A percentile compares a stretch with the other conserved stretches of the same genome.
phyloP scores from a whole-genome alignment of 2,888 invertebrate genomes.

The Cantharis flavilabris region DNA sequence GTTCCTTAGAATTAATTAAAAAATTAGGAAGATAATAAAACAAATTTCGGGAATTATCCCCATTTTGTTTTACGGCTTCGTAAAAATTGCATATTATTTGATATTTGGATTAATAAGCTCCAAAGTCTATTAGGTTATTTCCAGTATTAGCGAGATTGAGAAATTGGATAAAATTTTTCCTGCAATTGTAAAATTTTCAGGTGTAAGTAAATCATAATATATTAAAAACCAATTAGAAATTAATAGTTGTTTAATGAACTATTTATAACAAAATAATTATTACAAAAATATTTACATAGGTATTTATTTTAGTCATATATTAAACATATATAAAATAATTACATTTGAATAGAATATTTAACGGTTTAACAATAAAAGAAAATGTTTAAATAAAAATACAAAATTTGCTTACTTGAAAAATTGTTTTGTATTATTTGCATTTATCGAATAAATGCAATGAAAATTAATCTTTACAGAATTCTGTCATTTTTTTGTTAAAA shows the following conservation, averaged over 20 bases:
- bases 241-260: neutral
- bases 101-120: too few relatives aligned
- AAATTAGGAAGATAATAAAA: too few relatives aligned
- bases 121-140: too few relatives aligned
- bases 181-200: too few relatives aligned
- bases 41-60: too few relatives aligned
- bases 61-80: too few relatives aligned
- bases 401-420: neutral
- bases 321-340: neutral
- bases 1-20: too few relatives aligned
- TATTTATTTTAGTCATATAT: neutral
- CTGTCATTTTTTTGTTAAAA: neutral
- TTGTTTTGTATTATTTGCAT: neutral
- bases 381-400: neutral
- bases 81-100: too few relatives aligned
- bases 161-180: too few relatives aligned
- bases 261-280: neutral
- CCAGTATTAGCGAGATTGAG: too few relatives aligned
- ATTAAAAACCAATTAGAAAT: neutral
- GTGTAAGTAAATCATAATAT: neutral
- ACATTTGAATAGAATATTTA: neutral
- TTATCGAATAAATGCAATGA: neutral
- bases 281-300: neutral
- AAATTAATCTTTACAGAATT: neutral
- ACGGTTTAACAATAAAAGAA: neutral